Percentiles rank a stretch among this genome's conserved stretches.
Conservation (phyloP, 37 sponge, comb jelly and placozoan genomes). For the Haliclona indistincta region DNA sequence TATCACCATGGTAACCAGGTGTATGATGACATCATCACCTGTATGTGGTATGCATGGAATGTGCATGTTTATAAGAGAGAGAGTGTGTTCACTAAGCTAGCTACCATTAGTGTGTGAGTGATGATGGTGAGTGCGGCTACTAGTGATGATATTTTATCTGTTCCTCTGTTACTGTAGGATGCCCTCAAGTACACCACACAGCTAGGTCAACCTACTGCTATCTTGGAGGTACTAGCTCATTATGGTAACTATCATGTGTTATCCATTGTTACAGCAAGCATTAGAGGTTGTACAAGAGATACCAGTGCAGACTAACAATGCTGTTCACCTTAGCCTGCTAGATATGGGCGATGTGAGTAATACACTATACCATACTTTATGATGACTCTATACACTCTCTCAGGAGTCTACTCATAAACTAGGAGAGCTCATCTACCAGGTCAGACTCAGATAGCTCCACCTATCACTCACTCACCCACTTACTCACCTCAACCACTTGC, state of each 20-base stretch:
- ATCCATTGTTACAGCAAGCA: slow-evolving; percentile 43
- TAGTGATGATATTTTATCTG: background rate
- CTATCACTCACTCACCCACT: no score
- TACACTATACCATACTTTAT: background rate
- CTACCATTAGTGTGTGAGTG: no score
- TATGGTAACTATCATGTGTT: background rate
- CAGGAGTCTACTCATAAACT: no score
- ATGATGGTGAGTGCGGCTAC: no score
- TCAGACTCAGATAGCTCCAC: no score
- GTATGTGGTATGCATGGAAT: no score
- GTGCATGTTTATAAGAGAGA: no score
- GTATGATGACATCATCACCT: no score
- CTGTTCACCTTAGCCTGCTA: slow-evolving; percentile 60
- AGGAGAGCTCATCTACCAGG: slow-evolving; percentile 41
- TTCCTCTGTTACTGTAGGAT: slow-evolving; percentile 12
- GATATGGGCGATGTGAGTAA: slow-evolving; percentile 48
- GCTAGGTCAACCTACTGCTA: background rate
- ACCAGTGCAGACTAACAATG: slow-evolving; percentile 62
- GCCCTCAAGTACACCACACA: slow-evolving; percentile 34
- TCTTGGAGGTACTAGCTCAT: slow-evolving; percentile 6
- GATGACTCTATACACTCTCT: slow-evolving; percentile 11
- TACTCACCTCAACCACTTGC: no score
- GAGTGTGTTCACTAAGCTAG: no score
- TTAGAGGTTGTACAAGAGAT: slow-evolving; percentile 39
- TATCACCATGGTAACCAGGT: no score